Base-by-base conservation (phyloP, 2,888 invertebrate species). In the Diabrotica balteata region DNA sequence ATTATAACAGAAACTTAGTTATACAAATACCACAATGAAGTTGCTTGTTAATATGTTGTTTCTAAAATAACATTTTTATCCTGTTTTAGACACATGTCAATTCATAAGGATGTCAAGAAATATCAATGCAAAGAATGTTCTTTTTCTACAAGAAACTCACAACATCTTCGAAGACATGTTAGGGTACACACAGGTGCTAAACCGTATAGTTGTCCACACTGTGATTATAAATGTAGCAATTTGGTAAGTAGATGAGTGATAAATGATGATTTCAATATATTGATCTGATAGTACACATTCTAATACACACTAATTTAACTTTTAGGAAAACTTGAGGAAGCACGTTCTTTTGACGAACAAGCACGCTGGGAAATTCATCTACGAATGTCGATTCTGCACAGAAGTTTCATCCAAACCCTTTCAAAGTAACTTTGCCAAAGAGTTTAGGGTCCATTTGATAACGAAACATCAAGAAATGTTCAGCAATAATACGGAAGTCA, bases 171-270 rank as follows among this genome's bases (percentile, higher is more conserved):
- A 78, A 88, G 95, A 58, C 97, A 97, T 82, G 85, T 91, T 80
- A 87, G 92, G 6, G 87, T 91, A 42, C 96, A 96, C 81, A 91
- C 90, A 6, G 93, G 93, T 5, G 87, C 90, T 46, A 95, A 94
- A 81, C 95, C 96, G 0, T 96, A 93, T 84, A 87, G 87, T 62
- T 97, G 97, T 83, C 93, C 93, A 0, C 90, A 95, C 81, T 97
- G 97, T 81, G 78, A 85, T 43, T 93, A 91, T 77, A 89, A 89
- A 7, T 93, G 93, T 82, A 94, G 92, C 72, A 91, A 91, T 78
- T 86, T 93, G 86, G 93, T 94, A 84, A 87, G 87, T 71, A 11
- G 8, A 11, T 58, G 17, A 17, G 44, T 55, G 7, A 17, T n/a
- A 54, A 54, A 22, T 54, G 9, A 32, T 54, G 11, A 45, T n/a